Base-by-base conservation (phyloP, 2,797 vertebrate genomes). In the Huso huso region DNA sequence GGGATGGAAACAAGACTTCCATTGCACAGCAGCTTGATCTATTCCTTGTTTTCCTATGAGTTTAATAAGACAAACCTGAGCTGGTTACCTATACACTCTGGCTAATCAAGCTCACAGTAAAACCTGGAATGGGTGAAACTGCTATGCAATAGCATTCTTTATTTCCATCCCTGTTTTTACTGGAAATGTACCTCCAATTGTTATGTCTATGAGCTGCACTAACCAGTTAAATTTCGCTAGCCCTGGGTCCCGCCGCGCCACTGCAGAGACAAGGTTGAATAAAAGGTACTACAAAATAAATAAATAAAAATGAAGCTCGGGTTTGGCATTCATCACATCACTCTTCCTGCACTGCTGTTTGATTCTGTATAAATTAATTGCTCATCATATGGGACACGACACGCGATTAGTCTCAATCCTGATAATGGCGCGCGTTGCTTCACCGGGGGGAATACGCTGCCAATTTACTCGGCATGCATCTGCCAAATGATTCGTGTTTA, bases 401-500 rank as follows among this genome's bases (percentile, higher is more conserved):
- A 89, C 81, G 74, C 84, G 82, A 91, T 91, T 90, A 90, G 85
- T 90, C 89, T 90, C 86, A 80, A 86, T 90, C 86, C 86, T 89
- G 86, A 89, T 91, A 90, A 90, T 90, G 87, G 86, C 74, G 84
- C 76, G 74, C 84, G 83, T 82, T 83, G 82, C 86, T 81, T 71
- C 82, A 83, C 87, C 79, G 13, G 75, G 61, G 88, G 87, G 87
- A 89, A 88, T 85, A 81, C 79, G 70, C 79, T 87, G 87, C 84
- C 87, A 89, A 87, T 89, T 88, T 89, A 81, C 84, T 85, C 81
- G 68, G 71, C 69, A 80, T 78, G 82, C 88, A 87, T 90, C 90
- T 90, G 90, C 84, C 88, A 90, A 90, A 91, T 89, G 87, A 90
- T 88, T 88, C 85, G 86, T 91, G 88, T 91, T 90, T 90, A 90